These are phyloP conservation scores for Paratrypauchen microcephalus DNA, from an alignment of 2,797 vertebrate genomes.

Conservation along the genomic window DNA sequence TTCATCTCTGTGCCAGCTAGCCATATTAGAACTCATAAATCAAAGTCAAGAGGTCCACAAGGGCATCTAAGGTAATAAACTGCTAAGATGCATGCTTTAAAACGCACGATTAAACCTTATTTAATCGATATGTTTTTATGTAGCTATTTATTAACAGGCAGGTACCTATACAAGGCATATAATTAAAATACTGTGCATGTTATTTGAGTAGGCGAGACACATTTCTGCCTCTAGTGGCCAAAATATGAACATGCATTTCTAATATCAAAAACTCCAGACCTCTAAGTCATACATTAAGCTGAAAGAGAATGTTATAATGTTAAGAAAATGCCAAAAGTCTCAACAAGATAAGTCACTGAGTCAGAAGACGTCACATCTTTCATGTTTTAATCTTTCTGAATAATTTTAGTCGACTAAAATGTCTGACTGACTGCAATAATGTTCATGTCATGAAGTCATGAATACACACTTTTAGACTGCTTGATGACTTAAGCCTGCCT, in stretches of 20 bases:
- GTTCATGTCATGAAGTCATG: too few relatives aligned
- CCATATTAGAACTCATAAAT: not conserved
- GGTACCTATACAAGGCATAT: not conserved
- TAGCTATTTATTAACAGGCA: slow-evolving; percentile 25
- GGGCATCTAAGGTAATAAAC: slow-evolving; percentile 2
- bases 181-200: not conserved
- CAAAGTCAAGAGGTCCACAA: slow-evolving; percentile 12
- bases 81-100: slow-evolving; percentile 15
- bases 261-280: too few relatives aligned
- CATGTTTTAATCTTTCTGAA: not conserved
- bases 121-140: slow-evolving; percentile 38
- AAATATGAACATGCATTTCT: not conserved
- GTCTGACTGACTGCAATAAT: too few relatives aligned
- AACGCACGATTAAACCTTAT: slow-evolving; percentile 15
- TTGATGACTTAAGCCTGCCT: too few relatives aligned
- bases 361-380: not conserved
- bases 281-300: too few relatives aligned
- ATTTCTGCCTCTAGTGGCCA: not conserved
- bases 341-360: not conserved
- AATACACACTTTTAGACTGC: too few relatives aligned
- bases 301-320: not conserved
- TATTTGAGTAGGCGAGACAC: not conserved
- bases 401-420: too few relatives aligned
- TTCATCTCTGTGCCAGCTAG: slow-evolving; percentile 6
- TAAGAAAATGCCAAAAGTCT: not conserved